Evolutionary conservation across 1,140 invertebrate genomes (phyloP).

Genomic region (Drosophila lowei): DNA sequence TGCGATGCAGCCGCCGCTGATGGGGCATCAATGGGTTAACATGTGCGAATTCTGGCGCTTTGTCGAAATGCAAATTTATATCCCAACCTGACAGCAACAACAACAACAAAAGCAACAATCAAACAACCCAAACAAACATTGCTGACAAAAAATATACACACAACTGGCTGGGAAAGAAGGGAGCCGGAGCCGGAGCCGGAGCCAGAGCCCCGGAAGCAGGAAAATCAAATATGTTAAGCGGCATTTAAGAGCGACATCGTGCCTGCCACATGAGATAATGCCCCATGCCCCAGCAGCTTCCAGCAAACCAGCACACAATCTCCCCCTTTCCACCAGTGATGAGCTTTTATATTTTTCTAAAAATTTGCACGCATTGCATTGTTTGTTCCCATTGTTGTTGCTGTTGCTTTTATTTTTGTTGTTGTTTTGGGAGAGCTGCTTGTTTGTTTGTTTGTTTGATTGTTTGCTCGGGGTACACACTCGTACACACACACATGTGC

Average conservation of each 20-base stretch:
- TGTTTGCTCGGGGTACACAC: constrained; percentile 15
- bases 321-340: constrained; percentile 7
- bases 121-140: constrained; percentile 61
- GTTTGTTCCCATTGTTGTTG: constrained; percentile 41
- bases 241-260: constrained; percentile 64
- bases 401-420: constrained; percentile 37
- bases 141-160: constrained; percentile 36
- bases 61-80: constrained; percentile 62
- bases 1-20: not conserved
- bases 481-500: constrained; percentile 68
- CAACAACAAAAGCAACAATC: constrained; percentile 29
- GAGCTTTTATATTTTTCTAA: constrained; percentile 79
- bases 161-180: constrained; percentile 1
- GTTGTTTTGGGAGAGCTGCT: constrained; percentile 38
- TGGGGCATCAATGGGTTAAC: constrained; percentile 50
- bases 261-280: constrained; percentile 74
- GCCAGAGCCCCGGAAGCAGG: not conserved
- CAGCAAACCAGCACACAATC: not conserved
- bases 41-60: constrained; percentile 45
- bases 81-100: constrained; percentile 42
- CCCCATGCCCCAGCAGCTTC: constrained; percentile 11
- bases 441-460: constrained; percentile 64
- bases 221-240: constrained; percentile 77
- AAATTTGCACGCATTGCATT: constrained; percentile 80
- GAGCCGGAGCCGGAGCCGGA: constrained; percentile 1